Evolutionary conservation across 2,888 invertebrate genomes (phyloP).

Genomic region (Apomyelois bistriatella): DNA sequence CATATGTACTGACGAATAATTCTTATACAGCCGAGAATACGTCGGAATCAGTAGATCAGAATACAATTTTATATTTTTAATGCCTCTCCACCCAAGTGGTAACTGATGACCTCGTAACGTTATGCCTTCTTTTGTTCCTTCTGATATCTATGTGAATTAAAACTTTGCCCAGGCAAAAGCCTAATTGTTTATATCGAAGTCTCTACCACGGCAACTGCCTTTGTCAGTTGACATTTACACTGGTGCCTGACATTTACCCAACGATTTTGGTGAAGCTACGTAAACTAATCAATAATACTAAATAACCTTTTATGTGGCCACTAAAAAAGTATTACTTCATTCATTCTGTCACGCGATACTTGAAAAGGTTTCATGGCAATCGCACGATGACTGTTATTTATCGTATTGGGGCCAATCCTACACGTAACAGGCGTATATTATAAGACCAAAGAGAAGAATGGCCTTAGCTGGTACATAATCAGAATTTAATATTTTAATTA

Average conservation of each 20-base stretch:
- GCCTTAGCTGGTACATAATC: no score
- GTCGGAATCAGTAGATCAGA: no score
- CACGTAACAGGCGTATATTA: conserved; percentile 8
- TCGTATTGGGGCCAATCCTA: conserved; percentile 24
- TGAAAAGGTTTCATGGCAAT: conserved; percentile 34
- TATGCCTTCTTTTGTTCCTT: no score
- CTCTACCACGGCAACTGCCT: background rate
- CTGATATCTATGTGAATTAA: no score
- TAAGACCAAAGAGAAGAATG: background rate
- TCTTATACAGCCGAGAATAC: no score
- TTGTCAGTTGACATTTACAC: conserved; percentile 48
- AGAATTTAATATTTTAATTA: no score
- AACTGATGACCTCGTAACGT: no score
- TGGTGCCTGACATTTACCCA: conserved; percentile 62
- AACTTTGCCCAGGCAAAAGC: no score
- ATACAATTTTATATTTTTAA: no score
- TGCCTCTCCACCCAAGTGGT: no score
- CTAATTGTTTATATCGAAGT: no score
- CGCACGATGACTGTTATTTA: conserved; percentile 28
- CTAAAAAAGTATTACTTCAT: conserved; percentile 39
- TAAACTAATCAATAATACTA: conserved; percentile 49
- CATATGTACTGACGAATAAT: no score
- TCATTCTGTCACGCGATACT: conserved; percentile 43
- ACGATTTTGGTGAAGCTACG: conserved; percentile 34
- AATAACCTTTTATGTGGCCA: conserved; percentile 60